These are phyloP conservation scores for Hemibagrus wyckioides DNA, from an alignment of 2,113 vertebrate species.

Conservation along the genomic window DNA sequence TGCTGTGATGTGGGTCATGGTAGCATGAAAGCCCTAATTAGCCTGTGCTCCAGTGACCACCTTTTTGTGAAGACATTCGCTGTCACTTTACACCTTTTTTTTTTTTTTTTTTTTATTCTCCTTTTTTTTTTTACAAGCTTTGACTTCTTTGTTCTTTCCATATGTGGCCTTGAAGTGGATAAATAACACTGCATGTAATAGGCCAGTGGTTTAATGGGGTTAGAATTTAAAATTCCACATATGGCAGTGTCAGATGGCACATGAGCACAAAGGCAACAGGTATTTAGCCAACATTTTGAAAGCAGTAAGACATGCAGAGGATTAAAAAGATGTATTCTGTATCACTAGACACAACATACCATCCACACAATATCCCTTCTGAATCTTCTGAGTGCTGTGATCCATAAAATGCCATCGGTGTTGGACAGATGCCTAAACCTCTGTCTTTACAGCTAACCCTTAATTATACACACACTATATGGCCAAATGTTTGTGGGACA, in stretches of 20 bases:
- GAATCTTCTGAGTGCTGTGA: neutral
- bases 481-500: neutral
- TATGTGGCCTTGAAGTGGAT: neutral
- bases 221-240: neutral
- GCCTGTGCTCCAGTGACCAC: slow-evolving; percentile 5
- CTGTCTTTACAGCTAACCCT: neutral
- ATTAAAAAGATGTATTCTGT: neutral
- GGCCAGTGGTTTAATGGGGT: neutral
- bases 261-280: neutral
- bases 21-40: slow-evolving; percentile 14
- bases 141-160: neutral
- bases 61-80: neutral
- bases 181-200: neutral
- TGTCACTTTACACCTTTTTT: neutral
- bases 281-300: neutral
- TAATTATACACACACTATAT: neutral
- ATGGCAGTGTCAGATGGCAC: neutral
- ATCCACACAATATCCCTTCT: neutral
- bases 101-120: neutral
- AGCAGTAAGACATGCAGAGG: neutral
- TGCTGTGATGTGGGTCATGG: slow-evolving; percentile 4
- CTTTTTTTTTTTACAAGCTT: neutral
- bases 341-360: neutral
- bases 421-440: neutral
- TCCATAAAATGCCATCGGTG: neutral